Conservation (phyloP, 2,888 invertebrate genomes). For the Mycalesis mineus region DNA sequence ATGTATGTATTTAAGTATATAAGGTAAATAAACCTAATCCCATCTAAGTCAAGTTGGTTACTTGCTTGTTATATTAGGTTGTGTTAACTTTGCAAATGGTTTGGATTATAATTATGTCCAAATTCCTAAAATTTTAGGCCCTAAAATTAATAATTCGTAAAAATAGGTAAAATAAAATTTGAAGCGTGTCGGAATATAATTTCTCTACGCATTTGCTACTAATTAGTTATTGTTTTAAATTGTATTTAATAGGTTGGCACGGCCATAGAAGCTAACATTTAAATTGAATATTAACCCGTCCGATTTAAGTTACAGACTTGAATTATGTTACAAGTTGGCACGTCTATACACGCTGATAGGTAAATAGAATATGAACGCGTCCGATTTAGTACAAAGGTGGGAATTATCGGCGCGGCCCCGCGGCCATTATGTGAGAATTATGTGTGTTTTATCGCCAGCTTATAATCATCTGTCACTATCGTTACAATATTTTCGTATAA, state of each 20-base stretch:
- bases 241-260: neutral
- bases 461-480: constrained; percentile 79
- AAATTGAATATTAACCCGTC: neutral
- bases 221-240: too few relatives aligned
- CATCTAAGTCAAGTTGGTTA: too few relatives aligned
- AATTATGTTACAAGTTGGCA: neutral
- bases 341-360: neutral
- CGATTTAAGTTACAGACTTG: constrained; percentile 34
- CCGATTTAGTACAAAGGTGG: constrained; percentile 43
- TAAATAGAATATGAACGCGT: constrained; percentile 1
- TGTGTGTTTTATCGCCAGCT: constrained; percentile 78
- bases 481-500: constrained; percentile 76
- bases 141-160: too few relatives aligned
- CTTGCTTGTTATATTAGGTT: too few relatives aligned
- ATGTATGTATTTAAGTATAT: too few relatives aligned
- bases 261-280: neutral
- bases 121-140: too few relatives aligned
- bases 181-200: too few relatives aligned
- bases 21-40: too few relatives aligned
- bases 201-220: too few relatives aligned
- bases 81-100: too few relatives aligned
- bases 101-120: too few relatives aligned
- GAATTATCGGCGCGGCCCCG: constrained; percentile 50
- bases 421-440: constrained; percentile 71
- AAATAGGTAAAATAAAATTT: too few relatives aligned